Evolutionary conservation across 2,797 vertebrate species (phyloP), one percentile per base, ranked within the genome.

Genomic region (Oophaga sylvatica): DNA sequence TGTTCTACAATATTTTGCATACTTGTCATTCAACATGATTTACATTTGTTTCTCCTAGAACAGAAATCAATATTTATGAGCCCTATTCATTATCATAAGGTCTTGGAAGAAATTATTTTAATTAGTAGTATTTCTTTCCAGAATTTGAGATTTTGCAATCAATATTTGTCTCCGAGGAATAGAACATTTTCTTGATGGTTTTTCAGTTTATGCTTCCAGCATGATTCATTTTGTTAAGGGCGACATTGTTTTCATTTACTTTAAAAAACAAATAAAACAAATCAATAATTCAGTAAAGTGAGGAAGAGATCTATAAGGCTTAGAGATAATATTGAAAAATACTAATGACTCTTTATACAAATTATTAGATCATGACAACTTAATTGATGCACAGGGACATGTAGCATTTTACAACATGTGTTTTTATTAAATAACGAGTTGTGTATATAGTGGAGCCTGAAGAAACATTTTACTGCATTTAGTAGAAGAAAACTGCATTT

Each of bases 51-150:
- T 82, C 78, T 89, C 53, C 88, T 79, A 89, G 73, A 82, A 82
- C 35, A n/a, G 80, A 89, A 80, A 89, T 89, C 88, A 89, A 89
- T 89, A 86, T 89, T 89, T 89, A 89, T 89, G 88, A 89, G 80
- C 31, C 84, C 35, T 78, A 85, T 89, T 89, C 80, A 89, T 89
- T 86, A 82, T 60, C 79, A 82, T 89, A 73, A 86, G 48, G 63
- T 89, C 88, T 89, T 60, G 16, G 59, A 83, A 73, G 71, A 83
- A 89, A 89, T 86, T 78, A 85, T 89, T 89, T 86, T 89, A 89
- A 89, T 89, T 89, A 89, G 84, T 82, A 86, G 56, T 89, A 89
- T 86, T 89, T 86, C 80, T 86, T 86, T 89, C 62, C 79, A 57
- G 84, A 86, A 86, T 82, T 86, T 86, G n/a, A 79, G 62, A 82